Percentiles rank a stretch among this genome's conserved stretches.
phyloP scores from a whole-genome alignment of 2,113 vertebrate species.

The Hippocampus comes region DNA sequence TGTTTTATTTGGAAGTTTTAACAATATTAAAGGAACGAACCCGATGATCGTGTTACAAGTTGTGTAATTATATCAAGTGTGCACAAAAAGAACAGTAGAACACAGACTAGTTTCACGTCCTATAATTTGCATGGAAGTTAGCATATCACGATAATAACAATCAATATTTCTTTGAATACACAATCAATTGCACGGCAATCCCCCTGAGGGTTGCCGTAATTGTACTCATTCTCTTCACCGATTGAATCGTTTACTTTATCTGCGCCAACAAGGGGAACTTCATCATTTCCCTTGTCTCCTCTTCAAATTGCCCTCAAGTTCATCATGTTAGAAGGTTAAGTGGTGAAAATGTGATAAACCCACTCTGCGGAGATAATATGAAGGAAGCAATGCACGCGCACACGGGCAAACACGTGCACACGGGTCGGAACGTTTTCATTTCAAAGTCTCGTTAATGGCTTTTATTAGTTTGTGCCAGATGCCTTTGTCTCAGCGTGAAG shows the following conservation, averaged over 20 bases:
- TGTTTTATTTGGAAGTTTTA: neutral
- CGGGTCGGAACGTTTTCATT: conserved; percentile 27
- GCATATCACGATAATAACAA: neutral
- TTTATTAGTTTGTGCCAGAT: conserved; percentile 58
- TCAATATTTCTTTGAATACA: neutral
- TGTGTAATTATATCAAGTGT: neutral
- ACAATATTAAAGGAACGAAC: neutral
- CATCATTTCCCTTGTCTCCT: neutral
- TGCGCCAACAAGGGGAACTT: neutral
- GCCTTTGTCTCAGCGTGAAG: conserved; percentile 44
- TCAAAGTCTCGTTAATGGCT: conserved; percentile 38
- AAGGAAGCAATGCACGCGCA: conserved; percentile 6
- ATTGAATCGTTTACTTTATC: conserved; percentile 9
- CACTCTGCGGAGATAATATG: conserved; percentile 31
- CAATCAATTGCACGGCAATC: neutral
- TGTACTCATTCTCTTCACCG: neutral
- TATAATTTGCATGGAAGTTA: neutral
- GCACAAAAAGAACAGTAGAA: neutral
- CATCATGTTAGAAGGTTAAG: conserved; percentile 34
- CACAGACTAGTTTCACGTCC: neutral
- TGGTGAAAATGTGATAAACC: conserved; percentile 27
- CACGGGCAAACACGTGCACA: conserved; percentile 5
- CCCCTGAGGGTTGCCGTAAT: neutral
- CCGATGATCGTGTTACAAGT: neutral
- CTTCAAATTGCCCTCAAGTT: conserved; percentile 22